Percentiles rank a stretch among this genome's conserved stretches.
Conservation (phyloP, 2,888 invertebrate genomes). For the Timema podura region DNA sequence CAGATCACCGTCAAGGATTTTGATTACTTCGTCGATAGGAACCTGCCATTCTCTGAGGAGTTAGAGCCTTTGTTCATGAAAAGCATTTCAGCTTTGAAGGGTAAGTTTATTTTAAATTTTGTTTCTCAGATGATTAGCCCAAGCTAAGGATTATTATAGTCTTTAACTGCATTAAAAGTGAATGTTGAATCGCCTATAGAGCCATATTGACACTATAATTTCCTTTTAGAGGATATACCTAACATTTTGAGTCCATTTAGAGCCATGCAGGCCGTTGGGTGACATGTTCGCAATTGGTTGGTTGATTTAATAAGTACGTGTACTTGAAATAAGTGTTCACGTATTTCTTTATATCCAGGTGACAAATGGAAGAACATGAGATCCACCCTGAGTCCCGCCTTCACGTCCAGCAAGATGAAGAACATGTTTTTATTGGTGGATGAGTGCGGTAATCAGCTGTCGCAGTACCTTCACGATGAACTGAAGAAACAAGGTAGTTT, state of each 20-base stretch:
- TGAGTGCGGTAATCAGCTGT: slow-evolving; percentile 15
- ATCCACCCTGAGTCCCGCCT: slow-evolving; percentile 21
- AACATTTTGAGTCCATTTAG: too few relatives aligned
- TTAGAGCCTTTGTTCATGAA: slow-evolving; percentile 6
- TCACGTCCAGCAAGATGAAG: slow-evolving; percentile 26
- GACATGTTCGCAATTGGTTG: too few relatives aligned
- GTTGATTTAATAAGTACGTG: too few relatives aligned
- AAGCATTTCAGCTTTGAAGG: slow-evolving; percentile 16
- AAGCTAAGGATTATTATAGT: too few relatives aligned
- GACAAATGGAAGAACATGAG: slow-evolving; percentile 21
- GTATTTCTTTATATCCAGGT: slow-evolving; percentile 15
- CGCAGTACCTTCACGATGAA: slow-evolving; percentile 9
- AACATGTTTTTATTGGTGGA: slow-evolving; percentile 20
- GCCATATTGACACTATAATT: too few relatives aligned
- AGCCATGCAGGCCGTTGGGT: too few relatives aligned
- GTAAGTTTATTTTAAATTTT: not conserved
- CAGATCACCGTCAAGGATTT: slow-evolving; percentile 23
- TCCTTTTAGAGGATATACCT: too few relatives aligned
- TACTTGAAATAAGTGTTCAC: too few relatives aligned
- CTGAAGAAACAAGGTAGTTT: not conserved
- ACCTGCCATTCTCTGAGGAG: not conserved
- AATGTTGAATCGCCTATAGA: too few relatives aligned
- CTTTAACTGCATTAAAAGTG: too few relatives aligned
- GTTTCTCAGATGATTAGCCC: too few relatives aligned
- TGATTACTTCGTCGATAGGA: slow-evolving; percentile 20